Evolutionary conservation across 1,140 invertebrate species (phyloP).

Genomic region (Brachionus plicatilis): DNA sequence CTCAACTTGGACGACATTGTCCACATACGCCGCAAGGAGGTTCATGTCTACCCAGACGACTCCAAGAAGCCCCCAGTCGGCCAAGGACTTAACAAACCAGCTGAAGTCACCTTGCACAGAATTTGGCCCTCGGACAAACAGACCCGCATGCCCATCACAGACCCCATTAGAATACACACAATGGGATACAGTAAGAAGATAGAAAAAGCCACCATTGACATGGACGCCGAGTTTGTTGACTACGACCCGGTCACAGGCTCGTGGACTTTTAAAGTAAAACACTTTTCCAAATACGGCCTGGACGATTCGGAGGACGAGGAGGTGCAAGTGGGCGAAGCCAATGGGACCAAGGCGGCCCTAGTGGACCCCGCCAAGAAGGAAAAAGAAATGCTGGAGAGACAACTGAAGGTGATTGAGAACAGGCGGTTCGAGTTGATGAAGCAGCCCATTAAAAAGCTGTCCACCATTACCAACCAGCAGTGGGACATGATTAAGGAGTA

Average conservation of each 20-base stretch:
- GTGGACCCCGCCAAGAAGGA: neutral
- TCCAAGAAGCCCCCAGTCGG: constrained; percentile 70
- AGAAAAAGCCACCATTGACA: constrained; percentile 72
- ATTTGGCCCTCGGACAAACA: constrained; percentile 89
- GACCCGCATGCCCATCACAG: constrained; percentile 70
- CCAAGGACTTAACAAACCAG: constrained; percentile 78
- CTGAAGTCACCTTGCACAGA: constrained; percentile 81
- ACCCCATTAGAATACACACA: constrained; percentile 67
- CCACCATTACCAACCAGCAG: neutral
- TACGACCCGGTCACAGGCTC: constrained; percentile 89
- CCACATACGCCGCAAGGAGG: constrained; percentile 63
- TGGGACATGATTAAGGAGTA: constrained; percentile 34
- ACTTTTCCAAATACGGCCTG: constrained; percentile 35
- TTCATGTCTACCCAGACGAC: constrained; percentile 65
- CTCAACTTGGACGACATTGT: constrained; percentile 78
- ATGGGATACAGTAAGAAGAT: constrained; percentile 84
- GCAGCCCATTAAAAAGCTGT: neutral
- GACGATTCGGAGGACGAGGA: constrained; percentile 36
- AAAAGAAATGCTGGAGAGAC: constrained; percentile 23
- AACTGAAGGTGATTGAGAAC: constrained; percentile 22
- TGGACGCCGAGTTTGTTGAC: constrained; percentile 83
- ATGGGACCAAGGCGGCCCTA: neutral
- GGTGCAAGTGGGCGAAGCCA: neutral
- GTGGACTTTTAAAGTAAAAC: constrained; percentile 73
- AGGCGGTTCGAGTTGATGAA: constrained; percentile 17